Conservation (phyloP, 1,140 invertebrate genomes). For the Hermatobates lingyangjiaoensis region DNA sequence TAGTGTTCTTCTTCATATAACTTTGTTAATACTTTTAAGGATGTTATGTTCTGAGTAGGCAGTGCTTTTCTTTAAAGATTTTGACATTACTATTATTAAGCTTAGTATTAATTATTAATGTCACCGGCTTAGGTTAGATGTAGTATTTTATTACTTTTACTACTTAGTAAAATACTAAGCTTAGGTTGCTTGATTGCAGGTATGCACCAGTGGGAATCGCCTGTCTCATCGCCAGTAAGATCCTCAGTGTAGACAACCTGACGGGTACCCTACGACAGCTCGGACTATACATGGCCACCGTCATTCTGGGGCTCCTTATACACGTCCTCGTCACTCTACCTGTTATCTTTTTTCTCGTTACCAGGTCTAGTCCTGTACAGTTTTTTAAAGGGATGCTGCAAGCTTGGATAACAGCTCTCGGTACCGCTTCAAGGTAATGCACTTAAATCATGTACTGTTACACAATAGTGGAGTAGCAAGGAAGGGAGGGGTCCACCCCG, state of each 20-base stretch:
- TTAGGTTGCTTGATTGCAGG: too few relatives aligned
- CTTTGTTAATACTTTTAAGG: too few relatives aligned
- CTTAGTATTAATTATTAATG: too few relatives aligned
- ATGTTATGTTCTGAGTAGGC: too few relatives aligned
- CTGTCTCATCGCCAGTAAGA: slow-evolving; percentile 45
- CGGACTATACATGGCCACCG: slow-evolving; percentile 43
- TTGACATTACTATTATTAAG: too few relatives aligned
- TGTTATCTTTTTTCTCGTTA: slow-evolving; percentile 37
- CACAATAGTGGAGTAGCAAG: too few relatives aligned
- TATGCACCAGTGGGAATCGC: slow-evolving; percentile 50
- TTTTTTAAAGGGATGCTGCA: slow-evolving; percentile 40
- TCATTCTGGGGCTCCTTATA: slow-evolving; percentile 38
- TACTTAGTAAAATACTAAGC: too few relatives aligned
- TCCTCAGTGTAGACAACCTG: slow-evolving; percentile 42
- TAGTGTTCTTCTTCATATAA: too few relatives aligned
- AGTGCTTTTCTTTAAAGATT: too few relatives aligned
- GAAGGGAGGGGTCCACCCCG: too few relatives aligned
- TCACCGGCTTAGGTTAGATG: too few relatives aligned
- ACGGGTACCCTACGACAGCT: slow-evolving; percentile 37
- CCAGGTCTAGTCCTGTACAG: slow-evolving; percentile 37
- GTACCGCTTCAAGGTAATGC: slow-evolving; percentile 50
- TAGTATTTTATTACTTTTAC: slow-evolving; percentile 3
- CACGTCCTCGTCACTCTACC: slow-evolving; percentile 43
- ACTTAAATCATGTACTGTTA: too few relatives aligned
- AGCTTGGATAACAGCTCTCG: slow-evolving; percentile 44